Conservation (phyloP, 2,797 vertebrate species). For the Nasua narica region DNA sequence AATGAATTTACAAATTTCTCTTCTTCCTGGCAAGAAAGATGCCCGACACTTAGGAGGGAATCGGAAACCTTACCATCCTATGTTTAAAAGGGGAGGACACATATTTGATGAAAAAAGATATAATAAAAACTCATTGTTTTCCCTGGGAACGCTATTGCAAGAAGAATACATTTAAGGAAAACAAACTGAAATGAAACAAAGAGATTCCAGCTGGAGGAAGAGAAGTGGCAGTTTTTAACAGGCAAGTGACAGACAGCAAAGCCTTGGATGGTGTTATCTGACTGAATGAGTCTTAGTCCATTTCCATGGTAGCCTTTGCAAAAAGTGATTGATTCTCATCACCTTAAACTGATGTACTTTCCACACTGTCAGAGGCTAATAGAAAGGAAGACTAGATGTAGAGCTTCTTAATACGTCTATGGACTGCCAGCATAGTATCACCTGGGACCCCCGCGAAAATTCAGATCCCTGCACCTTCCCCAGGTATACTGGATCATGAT, state of each 20-base stretch:
- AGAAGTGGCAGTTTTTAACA: slow-evolving; percentile 26
- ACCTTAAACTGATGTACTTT: not conserved
- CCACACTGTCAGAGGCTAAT: not conserved
- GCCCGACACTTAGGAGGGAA: not conserved
- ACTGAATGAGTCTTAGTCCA: not conserved
- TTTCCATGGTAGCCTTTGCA: slow-evolving; percentile 28
- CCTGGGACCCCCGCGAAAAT: not conserved
- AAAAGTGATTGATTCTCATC: slow-evolving; percentile 49
- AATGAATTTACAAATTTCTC: not conserved
- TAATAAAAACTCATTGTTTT: not conserved
- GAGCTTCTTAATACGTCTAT: not conserved
- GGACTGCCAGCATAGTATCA: not conserved
- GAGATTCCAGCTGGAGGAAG: slow-evolving; percentile 3
- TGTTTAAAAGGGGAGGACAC: not conserved
- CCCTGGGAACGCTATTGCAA: not conserved
- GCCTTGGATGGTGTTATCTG: not conserved
- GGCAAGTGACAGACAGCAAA: slow-evolving; percentile 40
- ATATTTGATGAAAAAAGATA: not conserved
- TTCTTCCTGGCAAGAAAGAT: not conserved
- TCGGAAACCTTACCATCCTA: not conserved
- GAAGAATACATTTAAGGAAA: not conserved
- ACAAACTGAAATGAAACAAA: slow-evolving; percentile 15
- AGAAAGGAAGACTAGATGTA: not conserved
- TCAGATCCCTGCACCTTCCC: not conserved
- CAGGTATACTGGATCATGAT: not conserved